Percentiles rank a stretch among this genome's conserved stretches.
phyloP scores from a whole-genome alignment of 2,113 vertebrate species.

The Oostethus manadensis region DNA sequence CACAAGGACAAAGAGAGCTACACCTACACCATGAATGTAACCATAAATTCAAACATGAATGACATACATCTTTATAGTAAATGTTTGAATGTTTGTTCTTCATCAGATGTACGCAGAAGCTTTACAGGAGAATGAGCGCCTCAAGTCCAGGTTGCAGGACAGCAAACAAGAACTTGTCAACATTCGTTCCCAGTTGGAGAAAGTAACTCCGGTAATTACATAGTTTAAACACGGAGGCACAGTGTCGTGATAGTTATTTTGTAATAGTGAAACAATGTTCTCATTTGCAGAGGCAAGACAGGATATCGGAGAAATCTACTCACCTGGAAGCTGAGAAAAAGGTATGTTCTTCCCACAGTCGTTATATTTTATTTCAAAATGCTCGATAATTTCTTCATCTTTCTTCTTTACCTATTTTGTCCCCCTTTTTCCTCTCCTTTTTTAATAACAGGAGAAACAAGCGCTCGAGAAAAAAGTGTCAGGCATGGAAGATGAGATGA shows the following conservation, averaged over 20 bases:
- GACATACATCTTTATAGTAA: background rate
- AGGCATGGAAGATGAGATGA: constrained; percentile 95
- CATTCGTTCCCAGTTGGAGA: constrained; percentile 85
- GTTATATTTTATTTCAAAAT: constrained; percentile 10
- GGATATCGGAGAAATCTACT: constrained; percentile 83
- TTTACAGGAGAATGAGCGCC: constrained; percentile 87
- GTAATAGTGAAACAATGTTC: background rate
- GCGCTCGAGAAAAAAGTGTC: constrained; percentile 90
- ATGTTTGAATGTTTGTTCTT: background rate
- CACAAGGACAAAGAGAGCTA: background rate
- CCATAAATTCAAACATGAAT: too few relatives aligned
- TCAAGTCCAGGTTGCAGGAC: constrained; percentile 87
- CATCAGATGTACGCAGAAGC: constrained; percentile 87
- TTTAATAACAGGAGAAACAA: constrained; percentile 81
- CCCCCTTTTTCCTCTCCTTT: background rate
- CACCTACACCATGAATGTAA: background rate
- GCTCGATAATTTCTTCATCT: background rate
- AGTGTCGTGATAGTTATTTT: background rate
- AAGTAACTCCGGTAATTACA: constrained; percentile 79
- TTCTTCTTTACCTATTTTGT: background rate
- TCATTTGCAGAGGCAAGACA: constrained; percentile 83
- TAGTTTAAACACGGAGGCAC: background rate
- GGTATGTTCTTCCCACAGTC: constrained; percentile 65
- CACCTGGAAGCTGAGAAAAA: constrained; percentile 86
- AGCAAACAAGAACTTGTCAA: constrained; percentile 86